These are phyloP conservation scores for Halesus radiatus DNA, from an alignment of 1,140 invertebrate genomes.

Conservation along the genomic window DNA sequence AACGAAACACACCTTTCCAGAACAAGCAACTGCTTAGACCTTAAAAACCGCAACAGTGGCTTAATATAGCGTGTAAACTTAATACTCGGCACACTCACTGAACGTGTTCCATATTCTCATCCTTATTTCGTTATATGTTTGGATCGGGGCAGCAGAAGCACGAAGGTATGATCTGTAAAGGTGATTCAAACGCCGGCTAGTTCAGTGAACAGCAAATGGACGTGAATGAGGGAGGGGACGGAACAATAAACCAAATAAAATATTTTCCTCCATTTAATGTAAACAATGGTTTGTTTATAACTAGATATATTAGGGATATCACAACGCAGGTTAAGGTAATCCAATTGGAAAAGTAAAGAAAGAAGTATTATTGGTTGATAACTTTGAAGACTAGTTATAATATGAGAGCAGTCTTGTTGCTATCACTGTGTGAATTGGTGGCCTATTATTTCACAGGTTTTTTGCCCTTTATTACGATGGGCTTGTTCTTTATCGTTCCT, in stretches of 20 bases:
- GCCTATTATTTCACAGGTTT: constrained; percentile 58
- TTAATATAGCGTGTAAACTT: too few relatives aligned
- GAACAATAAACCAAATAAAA: background rate
- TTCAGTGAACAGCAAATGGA: background rate
- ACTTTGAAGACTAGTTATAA: constrained; percentile 49
- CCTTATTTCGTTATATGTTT: too few relatives aligned
- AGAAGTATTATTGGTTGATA: background rate
- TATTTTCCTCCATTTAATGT: too few relatives aligned
- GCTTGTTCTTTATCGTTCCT: constrained; percentile 90
- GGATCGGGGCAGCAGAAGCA: too few relatives aligned
- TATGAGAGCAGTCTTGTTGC: constrained; percentile 70
- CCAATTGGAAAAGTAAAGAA: constrained; percentile 31
- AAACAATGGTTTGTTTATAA: background rate
- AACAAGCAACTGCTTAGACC: too few relatives aligned
- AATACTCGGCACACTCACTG: too few relatives aligned
- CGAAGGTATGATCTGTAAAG: too few relatives aligned
- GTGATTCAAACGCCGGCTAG: background rate
- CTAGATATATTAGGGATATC: constrained; percentile 14
- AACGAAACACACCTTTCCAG: background rate
- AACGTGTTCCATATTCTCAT: too few relatives aligned
- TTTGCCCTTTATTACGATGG: constrained; percentile 89
- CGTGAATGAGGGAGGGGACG: background rate
- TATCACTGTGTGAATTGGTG: constrained; percentile 76
- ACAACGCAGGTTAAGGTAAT: constrained; percentile 6
- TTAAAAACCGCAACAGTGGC: too few relatives aligned